Base-by-base conservation (phyloP, 2,797 vertebrate genomes). In the Spinibarbus caldwelli region DNA sequence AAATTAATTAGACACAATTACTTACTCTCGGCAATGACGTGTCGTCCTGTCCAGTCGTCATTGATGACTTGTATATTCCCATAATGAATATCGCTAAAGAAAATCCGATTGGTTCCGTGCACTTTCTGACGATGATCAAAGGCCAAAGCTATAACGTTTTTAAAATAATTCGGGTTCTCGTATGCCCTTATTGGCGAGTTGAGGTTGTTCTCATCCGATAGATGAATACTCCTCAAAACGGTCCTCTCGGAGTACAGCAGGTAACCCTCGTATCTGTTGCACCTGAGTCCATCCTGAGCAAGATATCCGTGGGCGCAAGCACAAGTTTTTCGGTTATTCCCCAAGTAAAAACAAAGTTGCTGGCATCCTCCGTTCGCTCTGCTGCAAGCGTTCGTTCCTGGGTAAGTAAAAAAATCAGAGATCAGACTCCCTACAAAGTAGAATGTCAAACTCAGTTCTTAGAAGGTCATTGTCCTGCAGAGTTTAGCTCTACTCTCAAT, bases 1-100 rank as follows among this genome's bases (percentile, higher is more conserved):
- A 17, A 85, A 84, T 15, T 23, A 5, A 87, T n/a, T 9, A 4
- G 15, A 43, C 26, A 31, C 4, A 86, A 67, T 66, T 34, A 95
- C 96, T 96, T 93, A 97, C 96, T 96, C 92, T 97, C 96, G 66
- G 96, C 91, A 10, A 97, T 90, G 19, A 97, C 71, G 89, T 89
- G 91, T 84, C 94, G 95, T 67, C 92, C 96, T 36, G 95, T 91
- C 96, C 96, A 97, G 89, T 97, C 95, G 84, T 97, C 96, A 45
- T 95, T 95, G 80, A 97, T 95, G 36, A 96, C 92, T 82, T 97
- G 96, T 88, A 97, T 96, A 89, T 97, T 97, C 88, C 96, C 96
- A 89, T 95, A 97, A 87, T 97, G 96, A 26, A 95, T 96, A 17
- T 97, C 96, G 1, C 96, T 97, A 89, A 95, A 96, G 93, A 97